These are phyloP conservation scores for Agrochola lota DNA, from an alignment of 2,888 invertebrate genomes.

Conservation along the genomic window DNA sequence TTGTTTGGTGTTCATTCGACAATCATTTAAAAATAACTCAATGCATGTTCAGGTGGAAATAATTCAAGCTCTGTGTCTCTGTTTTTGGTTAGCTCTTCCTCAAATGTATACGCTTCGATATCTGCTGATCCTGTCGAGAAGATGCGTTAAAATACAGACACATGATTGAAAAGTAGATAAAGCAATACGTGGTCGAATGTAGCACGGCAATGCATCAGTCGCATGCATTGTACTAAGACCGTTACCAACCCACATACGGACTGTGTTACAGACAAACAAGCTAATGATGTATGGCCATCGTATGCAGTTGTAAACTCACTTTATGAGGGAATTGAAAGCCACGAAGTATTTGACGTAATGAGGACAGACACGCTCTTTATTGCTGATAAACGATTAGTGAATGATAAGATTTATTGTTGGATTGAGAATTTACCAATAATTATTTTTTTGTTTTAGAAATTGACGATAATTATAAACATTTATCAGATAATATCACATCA, in stretches of 20 bases:
- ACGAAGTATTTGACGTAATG: slow-evolving; percentile 71
- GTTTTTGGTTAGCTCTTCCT: background rate
- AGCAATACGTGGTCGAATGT: slow-evolving; percentile 74
- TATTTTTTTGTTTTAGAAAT: slow-evolving; percentile 16
- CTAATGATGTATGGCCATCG: slow-evolving; percentile 82
- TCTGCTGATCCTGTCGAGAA: slow-evolving; percentile 11
- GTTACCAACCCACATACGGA: slow-evolving; percentile 85
- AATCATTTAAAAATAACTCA: background rate
- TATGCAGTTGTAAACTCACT: slow-evolving; percentile 69
- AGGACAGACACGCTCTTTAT: slow-evolving; percentile 65
- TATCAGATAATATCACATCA: background rate
- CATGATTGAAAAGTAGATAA: slow-evolving; percentile 66
- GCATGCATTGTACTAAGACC: slow-evolving; percentile 85
- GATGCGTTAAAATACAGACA: slow-evolving; percentile 49
- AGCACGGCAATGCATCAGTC: slow-evolving; percentile 82
- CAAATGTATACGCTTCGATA: background rate
- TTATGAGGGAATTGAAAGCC: slow-evolving; percentile 74
- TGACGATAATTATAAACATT: background rate
- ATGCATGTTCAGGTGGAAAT: background rate
- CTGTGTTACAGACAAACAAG: slow-evolving; percentile 79
- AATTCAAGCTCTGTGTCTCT: background rate
- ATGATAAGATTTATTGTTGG: slow-evolving; percentile 44
- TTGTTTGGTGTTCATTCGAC: background rate
- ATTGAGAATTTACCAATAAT: slow-evolving; percentile 18
- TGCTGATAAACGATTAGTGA: slow-evolving; percentile 58